These are phyloP conservation scores for Petrocephalus sullivani DNA, from an alignment of 2,797 vertebrate species.

Conservation along the genomic window DNA sequence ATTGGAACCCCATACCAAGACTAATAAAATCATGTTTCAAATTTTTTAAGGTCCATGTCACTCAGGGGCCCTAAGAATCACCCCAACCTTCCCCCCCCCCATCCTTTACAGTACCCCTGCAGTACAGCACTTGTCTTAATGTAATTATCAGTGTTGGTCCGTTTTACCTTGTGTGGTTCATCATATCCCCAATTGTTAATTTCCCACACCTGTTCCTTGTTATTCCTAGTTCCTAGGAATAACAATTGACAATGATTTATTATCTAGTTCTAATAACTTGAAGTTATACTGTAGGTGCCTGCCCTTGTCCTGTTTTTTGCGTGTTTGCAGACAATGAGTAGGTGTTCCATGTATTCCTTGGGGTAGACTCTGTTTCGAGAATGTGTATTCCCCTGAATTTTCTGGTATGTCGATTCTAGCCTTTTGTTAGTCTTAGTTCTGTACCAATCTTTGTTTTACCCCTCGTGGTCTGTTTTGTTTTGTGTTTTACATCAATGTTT, in stretches of 20 bases:
- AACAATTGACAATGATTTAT: background rate
- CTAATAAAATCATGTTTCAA: background rate
- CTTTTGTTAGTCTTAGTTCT: background rate
- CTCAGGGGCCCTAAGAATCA: background rate
- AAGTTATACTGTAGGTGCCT: background rate
- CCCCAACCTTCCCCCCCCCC: background rate
- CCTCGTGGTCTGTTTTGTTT: background rate
- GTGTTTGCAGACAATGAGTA: background rate
- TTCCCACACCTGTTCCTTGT: background rate
- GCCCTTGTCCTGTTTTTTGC: background rate
- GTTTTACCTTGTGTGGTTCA: no score
- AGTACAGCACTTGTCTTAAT: background rate
- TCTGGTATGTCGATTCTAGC: background rate
- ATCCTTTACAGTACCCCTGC: background rate
- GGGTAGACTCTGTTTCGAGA: background rate
- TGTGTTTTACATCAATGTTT: background rate
- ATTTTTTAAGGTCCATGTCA: background rate
- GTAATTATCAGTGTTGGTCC: no score
- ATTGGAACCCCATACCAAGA: background rate
- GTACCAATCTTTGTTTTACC: background rate
- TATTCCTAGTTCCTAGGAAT: background rate
- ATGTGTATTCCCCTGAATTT: background rate
- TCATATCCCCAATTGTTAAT: background rate
- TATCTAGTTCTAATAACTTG: background rate
- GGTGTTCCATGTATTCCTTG: background rate